phyloP scores from a whole-genome alignment of 2,797 vertebrate species.

The Spea hammondii region DNA sequence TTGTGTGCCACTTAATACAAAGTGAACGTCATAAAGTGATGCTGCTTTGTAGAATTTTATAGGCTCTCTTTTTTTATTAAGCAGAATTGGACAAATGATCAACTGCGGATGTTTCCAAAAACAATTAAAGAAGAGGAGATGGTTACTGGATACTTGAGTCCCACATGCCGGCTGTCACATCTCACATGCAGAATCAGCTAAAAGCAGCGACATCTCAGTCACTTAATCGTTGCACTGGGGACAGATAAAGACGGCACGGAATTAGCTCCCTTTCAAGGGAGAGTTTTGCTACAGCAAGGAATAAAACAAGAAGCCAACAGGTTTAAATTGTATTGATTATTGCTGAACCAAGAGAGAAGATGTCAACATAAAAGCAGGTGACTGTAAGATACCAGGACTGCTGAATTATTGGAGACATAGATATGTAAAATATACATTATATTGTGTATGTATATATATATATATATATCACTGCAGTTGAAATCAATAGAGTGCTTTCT shows the following conservation, averaged over 20 bases:
- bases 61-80: too few relatives aligned
- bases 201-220: constrained; percentile 13
- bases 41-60: too few relatives aligned
- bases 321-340: too few relatives aligned
- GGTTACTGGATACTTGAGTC: constrained; percentile 15
- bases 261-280: not conserved
- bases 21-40: too few relatives aligned
- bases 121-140: constrained; percentile 40
- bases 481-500: too few relatives aligned
- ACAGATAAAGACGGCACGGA: not conserved
- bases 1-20: too few relatives aligned
- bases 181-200: constrained; percentile 10
- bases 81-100: constrained; percentile 14
- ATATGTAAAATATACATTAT: too few relatives aligned
- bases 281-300: not conserved
- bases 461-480: too few relatives aligned
- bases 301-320: not conserved
- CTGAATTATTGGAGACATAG: too few relatives aligned
- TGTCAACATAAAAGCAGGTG: not conserved
- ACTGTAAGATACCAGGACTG: not conserved
- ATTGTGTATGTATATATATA: too few relatives aligned
- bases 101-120: constrained; percentile 22
- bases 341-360: not conserved
- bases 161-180: constrained; percentile 34
- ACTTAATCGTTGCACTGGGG: not conserved